A percentile compares a stretch with the other conserved stretches of the same genome.
Conservation (phyloP, 2,797 vertebrate genomes). For the Argyrosomus regius region DNA sequence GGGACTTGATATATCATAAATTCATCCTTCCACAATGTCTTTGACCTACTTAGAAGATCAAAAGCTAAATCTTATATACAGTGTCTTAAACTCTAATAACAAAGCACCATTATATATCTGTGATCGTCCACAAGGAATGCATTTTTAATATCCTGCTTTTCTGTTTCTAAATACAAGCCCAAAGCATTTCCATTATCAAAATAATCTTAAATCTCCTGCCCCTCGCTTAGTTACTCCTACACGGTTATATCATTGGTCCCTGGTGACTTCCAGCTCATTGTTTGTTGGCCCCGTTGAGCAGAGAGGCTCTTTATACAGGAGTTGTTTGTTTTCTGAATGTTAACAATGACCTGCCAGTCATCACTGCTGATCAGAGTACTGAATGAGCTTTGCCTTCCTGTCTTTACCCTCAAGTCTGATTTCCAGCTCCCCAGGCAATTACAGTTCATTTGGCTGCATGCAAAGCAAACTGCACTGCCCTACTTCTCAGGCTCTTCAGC, state of each 20-base stretch:
- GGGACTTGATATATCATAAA: background rate
- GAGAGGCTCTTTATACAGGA: constrained; percentile 49
- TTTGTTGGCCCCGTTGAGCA: constrained; percentile 44
- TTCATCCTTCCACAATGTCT: constrained; percentile 2
- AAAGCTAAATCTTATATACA: constrained; percentile 12
- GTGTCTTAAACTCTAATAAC: constrained; percentile 13
- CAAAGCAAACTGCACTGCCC: constrained; percentile 67
- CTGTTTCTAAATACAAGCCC: constrained; percentile 34
- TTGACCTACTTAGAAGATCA: constrained; percentile 34
- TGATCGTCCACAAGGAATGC: constrained; percentile 2
- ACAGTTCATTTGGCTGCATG: constrained; percentile 86
- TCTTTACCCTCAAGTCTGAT: constrained; percentile 80
- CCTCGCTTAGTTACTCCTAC: constrained; percentile 32
- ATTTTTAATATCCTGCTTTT: constrained; percentile 27
- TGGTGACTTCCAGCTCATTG: constrained; percentile 54
- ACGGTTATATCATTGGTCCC: constrained; percentile 44
- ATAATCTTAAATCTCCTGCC: constrained; percentile 43
- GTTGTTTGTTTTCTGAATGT: constrained; percentile 77
- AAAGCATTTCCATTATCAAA: constrained; percentile 32
- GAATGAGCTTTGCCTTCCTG: constrained; percentile 80
- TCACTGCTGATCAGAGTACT: constrained; percentile 84
- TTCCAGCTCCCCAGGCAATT: constrained; percentile 81
- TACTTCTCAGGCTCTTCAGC: constrained; percentile 73
- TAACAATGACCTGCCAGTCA: constrained; percentile 88
- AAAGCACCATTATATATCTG: background rate